phyloP scores from a whole-genome alignment of 2,113 vertebrate species.

The Gobius niger region DNA sequence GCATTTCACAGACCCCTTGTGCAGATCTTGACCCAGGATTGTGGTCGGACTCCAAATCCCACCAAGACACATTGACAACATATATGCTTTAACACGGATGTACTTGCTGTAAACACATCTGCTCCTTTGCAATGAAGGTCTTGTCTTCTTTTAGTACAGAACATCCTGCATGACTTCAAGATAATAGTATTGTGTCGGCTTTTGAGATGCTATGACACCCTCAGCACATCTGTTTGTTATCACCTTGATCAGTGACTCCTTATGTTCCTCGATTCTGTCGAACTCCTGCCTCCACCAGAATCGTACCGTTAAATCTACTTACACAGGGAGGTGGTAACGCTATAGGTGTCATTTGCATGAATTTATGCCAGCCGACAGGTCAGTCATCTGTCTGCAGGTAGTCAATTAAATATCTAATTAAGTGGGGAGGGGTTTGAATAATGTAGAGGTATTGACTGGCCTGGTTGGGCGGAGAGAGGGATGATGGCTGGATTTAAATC shows the following conservation, averaged over 20 bases:
- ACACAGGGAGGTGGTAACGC: slow-evolving; percentile 38
- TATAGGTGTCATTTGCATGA: slow-evolving; percentile 71
- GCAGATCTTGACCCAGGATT: too few relatives aligned
- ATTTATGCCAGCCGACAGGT: slow-evolving; percentile 68
- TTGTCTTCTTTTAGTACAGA: too few relatives aligned
- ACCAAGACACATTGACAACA: too few relatives aligned
- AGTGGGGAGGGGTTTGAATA: slow-evolving; percentile 78
- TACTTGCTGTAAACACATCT: too few relatives aligned
- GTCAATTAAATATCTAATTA: slow-evolving; percentile 83
- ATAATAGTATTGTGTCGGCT: background rate
- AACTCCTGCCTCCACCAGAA: slow-evolving; percentile 63
- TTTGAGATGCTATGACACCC: background rate
- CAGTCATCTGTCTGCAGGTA: slow-evolving; percentile 72
- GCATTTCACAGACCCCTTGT: too few relatives aligned
- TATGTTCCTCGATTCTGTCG: slow-evolving; percentile 45
- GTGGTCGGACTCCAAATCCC: too few relatives aligned
- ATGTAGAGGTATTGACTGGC: slow-evolving; percentile 75
- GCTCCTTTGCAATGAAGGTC: too few relatives aligned
- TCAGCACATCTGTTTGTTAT: slow-evolving; percentile 20
- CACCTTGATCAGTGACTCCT: slow-evolving; percentile 38
- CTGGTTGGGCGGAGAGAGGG: slow-evolving; percentile 39
- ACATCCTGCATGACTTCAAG: too few relatives aligned
- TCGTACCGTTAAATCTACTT: slow-evolving; percentile 55
- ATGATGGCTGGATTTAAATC: slow-evolving; percentile 59
- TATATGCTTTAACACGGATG: too few relatives aligned